These are phyloP conservation scores for Malaclemys terrapin DNA, from an alignment of 2,113 vertebrate species.

Conservation along the genomic window DNA sequence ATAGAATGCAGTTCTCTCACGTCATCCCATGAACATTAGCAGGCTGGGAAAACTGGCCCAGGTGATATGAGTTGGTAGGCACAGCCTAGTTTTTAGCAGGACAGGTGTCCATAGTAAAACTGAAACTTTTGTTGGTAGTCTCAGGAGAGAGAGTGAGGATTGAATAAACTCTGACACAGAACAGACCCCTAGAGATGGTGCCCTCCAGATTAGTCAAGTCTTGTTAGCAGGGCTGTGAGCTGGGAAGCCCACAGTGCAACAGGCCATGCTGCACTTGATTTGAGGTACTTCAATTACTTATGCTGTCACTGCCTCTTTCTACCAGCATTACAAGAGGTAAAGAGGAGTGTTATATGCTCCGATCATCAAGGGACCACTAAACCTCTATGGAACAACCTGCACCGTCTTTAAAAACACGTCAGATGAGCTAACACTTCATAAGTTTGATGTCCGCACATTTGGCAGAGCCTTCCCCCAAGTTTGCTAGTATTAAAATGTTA, in stretches of 20 bases:
- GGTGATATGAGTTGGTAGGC: not conserved
- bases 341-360: conserved; percentile 4
- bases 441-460: not conserved
- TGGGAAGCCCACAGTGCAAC: not conserved
- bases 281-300: not conserved
- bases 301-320: not conserved
- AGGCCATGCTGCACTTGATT: not conserved
- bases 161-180: not conserved
- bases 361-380: conserved; percentile 1
- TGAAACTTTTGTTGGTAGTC: accelerated
- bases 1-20: not conserved
- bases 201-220: not conserved
- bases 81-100: accelerated
- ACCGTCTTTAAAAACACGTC: conserved; percentile 1
- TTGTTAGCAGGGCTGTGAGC: not conserved
- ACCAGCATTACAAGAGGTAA: conserved; percentile 27
- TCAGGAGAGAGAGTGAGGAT: not conserved
- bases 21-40: not conserved
- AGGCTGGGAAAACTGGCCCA: not conserved
- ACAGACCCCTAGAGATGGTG: not conserved
- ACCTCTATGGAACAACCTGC: conserved; percentile 22
- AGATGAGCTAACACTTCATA: not conserved
- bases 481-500: conserved; percentile 38
- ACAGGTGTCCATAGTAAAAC: not conserved
- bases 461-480: conserved; percentile 11